A percentile compares a stretch with the other conserved stretches of the same genome.
These are phyloP conservation scores for Aphelinus atriplicis DNA, from an alignment of 1,140 invertebrate genomes.

Conservation along the genomic window DNA sequence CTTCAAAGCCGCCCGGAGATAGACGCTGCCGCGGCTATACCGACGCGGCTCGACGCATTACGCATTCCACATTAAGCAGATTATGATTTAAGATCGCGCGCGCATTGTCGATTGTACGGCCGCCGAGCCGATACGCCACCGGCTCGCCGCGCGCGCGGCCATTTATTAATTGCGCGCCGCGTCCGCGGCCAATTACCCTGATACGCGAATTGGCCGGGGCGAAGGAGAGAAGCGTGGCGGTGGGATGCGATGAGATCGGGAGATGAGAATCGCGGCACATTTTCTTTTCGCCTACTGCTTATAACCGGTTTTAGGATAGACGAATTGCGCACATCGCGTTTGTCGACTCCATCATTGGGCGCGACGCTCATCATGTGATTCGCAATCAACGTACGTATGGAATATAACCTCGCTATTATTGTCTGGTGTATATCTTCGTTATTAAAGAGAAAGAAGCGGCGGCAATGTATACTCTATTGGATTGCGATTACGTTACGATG, in stretches of 20 bases:
- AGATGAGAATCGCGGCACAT: too few species aligned
- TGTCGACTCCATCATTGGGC: too few species aligned
- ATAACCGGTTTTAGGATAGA: too few species aligned
- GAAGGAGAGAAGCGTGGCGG: slow-evolving; percentile 31
- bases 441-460: too few species aligned
- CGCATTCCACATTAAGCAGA: slow-evolving; percentile 66
- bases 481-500: too few species aligned
- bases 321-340: too few species aligned
- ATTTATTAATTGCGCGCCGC: slow-evolving; percentile 54
- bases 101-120: slow-evolving; percentile 52
- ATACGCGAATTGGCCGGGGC: slow-evolving; percentile 51
- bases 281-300: too few species aligned
- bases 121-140: background rate
- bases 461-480: too few species aligned
- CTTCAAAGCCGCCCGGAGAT: slow-evolving; percentile 40
- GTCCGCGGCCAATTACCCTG: slow-evolving; percentile 52
- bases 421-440: too few species aligned
- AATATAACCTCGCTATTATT: too few species aligned
- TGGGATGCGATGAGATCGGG: background rate
- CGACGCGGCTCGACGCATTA: slow-evolving; percentile 48
- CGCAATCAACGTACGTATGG: too few species aligned
- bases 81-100: slow-evolving; percentile 64
- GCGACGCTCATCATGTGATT: too few species aligned
- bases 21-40: background rate
- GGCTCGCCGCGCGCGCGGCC: background rate